phyloP scores from a whole-genome alignment of 2,888 invertebrate species.

The Nymphalis urticae region DNA sequence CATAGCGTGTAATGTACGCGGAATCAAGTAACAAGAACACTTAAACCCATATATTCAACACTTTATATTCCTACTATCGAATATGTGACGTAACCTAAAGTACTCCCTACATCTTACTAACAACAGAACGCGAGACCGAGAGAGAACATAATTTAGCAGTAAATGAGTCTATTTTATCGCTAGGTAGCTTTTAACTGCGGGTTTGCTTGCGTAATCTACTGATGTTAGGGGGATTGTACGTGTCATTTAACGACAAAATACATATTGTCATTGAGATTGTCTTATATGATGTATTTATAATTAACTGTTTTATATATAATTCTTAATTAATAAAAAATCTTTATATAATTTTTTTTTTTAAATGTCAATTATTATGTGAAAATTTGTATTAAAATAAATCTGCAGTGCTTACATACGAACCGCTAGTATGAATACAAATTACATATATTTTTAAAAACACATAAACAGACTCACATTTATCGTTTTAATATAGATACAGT shows the following conservation, averaged over 20 bases:
- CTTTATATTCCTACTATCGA: slow-evolving; percentile 28
- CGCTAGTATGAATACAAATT: not conserved
- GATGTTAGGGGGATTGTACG: not conserved
- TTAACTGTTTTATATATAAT: too few species aligned
- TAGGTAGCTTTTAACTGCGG: slow-evolving; percentile 22
- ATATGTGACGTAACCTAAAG: slow-evolving; percentile 31
- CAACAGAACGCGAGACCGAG: slow-evolving; percentile 28
- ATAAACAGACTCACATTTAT: not conserved
- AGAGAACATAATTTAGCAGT: slow-evolving; percentile 40
- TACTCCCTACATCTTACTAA: slow-evolving; percentile 31
- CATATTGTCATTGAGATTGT: too few species aligned
- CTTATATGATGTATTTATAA: too few species aligned
- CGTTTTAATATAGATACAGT: not conserved
- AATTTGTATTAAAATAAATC: too few species aligned
- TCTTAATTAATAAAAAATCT: too few species aligned
- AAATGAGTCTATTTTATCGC: slow-evolving; percentile 41
- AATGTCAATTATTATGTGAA: too few species aligned
- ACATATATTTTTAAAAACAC: not conserved
- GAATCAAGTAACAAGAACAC: slow-evolving; percentile 10
- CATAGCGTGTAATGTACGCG: slow-evolving; percentile 8
- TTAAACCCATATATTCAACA: slow-evolving; percentile 27
- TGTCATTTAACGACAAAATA: too few species aligned
- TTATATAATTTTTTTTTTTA: too few species aligned
- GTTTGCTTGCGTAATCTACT: slow-evolving; percentile 20
- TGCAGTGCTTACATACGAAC: not conserved